Percentiles rank a stretch among this genome's conserved stretches.
Conservation (phyloP, 2,113 vertebrate species). For the Takifugu flavidus region DNA sequence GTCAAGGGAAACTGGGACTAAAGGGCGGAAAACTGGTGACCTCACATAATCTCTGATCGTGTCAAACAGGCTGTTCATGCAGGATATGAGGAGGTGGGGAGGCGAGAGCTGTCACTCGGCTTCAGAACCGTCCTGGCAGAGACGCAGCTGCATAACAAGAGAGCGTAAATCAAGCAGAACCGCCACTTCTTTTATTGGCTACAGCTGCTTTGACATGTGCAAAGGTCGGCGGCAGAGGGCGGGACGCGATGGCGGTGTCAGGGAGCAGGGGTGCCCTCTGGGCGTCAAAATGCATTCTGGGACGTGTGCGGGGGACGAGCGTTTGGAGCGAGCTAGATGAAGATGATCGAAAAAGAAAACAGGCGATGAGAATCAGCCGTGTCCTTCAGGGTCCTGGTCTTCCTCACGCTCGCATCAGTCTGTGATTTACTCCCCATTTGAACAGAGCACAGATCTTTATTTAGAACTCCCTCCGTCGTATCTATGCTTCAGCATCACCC, state of each 20-base stretch:
- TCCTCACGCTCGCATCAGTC: background rate
- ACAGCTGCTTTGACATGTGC: slow-evolving; percentile 5
- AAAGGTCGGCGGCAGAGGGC: background rate
- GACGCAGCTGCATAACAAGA: slow-evolving; percentile 1
- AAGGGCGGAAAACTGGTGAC: too few species aligned
- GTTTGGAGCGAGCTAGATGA: too few species aligned
- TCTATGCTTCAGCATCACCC: background rate
- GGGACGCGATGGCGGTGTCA: background rate
- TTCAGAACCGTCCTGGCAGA: background rate
- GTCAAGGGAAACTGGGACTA: too few species aligned
- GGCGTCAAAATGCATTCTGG: background rate
- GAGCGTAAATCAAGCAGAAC: background rate
- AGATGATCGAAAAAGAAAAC: too few species aligned
- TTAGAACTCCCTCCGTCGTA: background rate
- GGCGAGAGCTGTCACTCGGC: background rate
- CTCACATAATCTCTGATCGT: too few species aligned
- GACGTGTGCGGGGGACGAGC: background rate
- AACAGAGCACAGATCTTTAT: too few species aligned
- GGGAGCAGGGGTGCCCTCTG: background rate
- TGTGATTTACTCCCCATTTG: too few species aligned
- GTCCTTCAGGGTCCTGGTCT: background rate
- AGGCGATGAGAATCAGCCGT: too few species aligned
- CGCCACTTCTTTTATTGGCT: background rate
- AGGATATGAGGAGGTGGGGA: background rate
- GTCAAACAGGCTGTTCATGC: background rate